phyloP scores from a whole-genome alignment of 2,888 invertebrate species.

The Dasypolia templi region DNA sequence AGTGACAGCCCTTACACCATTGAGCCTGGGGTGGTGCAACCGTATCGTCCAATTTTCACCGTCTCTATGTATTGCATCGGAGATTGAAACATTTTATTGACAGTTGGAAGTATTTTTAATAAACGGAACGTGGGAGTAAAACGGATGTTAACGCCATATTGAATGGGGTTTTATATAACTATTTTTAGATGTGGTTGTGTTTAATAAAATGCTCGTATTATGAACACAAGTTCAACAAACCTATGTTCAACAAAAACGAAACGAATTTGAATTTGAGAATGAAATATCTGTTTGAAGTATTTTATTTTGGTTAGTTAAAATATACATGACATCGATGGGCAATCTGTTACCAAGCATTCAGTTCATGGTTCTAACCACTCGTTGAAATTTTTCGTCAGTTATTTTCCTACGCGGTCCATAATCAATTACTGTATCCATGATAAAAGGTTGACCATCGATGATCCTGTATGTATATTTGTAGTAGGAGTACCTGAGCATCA shows the following conservation, averaged over 20 bases:
- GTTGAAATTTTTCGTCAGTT: no score
- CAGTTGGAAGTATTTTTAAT: conserved; percentile 35
- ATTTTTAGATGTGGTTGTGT: background rate
- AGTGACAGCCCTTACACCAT: conserved; percentile 14
- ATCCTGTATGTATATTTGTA: no score
- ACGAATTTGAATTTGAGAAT: no score
- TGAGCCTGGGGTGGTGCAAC: conserved; percentile 4
- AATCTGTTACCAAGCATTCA: background rate
- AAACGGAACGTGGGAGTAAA: conserved; percentile 15
- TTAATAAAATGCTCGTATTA: background rate
- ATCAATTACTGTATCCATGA: no score
- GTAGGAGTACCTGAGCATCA: no score
- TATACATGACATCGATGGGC: background rate
- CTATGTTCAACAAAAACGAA: no score
- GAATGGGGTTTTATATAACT: background rate
- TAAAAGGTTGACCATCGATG: no score
- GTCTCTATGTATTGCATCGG: conserved; percentile 32
- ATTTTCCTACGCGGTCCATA: no score
- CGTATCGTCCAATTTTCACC: conserved; percentile 27
- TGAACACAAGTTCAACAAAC: no score
- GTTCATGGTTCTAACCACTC: background rate
- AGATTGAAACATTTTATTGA: conserved; percentile 40
- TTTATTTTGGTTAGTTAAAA: no score
- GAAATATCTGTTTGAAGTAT: no score
- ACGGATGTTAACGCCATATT: background rate